Evolutionary conservation across 2,113 vertebrate genomes (phyloP).

Genomic region (Nymphicus hollandicus): DNA sequence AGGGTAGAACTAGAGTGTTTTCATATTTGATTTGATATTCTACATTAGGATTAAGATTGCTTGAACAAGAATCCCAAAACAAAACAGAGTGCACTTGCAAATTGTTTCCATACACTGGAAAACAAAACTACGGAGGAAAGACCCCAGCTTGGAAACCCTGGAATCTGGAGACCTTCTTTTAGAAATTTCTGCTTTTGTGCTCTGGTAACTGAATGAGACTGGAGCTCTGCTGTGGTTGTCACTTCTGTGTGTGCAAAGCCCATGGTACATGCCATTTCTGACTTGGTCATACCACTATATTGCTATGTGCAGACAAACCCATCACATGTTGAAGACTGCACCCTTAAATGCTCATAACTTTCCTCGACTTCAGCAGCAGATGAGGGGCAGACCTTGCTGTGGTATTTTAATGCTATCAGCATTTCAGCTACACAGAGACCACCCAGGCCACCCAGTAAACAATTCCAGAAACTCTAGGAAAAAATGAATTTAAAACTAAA

Average conservation of each 20-base stretch:
- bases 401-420: not conserved
- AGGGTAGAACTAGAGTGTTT: not conserved
- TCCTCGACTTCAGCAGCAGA: not conserved
- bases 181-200: not conserved
- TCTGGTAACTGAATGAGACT: not conserved
- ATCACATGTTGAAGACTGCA: not conserved
- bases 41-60: not conserved
- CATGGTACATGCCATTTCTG: rapidly evolving
- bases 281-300: not conserved
- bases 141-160: not conserved
- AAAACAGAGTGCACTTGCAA: not conserved
- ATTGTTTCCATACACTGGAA: not conserved
- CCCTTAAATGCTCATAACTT: not conserved
- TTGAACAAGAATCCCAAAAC: not conserved
- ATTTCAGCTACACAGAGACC: not conserved
- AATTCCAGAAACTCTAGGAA: not conserved
- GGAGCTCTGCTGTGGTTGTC: not conserved
- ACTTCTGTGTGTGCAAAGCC: not conserved
- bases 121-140: not conserved
- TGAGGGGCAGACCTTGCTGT: not conserved
- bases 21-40: not conserved
- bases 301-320: not conserved
- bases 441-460: not conserved
- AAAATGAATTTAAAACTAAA: not conserved
- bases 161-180: not conserved